Conservation (phyloP, 2,113 vertebrate genomes). For the Nibea albiflora region DNA sequence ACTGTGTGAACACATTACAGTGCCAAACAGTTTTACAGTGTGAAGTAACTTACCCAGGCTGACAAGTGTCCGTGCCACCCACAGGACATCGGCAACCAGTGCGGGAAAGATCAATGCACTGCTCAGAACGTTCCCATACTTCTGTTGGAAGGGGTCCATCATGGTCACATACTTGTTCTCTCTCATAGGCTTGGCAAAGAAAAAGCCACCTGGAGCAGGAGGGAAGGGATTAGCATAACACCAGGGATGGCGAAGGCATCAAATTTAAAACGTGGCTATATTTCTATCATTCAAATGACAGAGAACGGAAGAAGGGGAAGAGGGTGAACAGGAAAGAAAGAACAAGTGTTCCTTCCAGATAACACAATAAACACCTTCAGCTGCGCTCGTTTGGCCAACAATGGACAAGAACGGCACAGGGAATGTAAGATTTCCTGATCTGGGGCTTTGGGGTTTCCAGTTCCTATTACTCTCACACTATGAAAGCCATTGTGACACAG, state of each 20-base stretch:
- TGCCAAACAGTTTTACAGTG: conserved; percentile 18
- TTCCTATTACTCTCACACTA: conserved; percentile 12
- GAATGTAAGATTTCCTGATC: conserved; percentile 46
- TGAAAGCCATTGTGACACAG: conserved; percentile 16
- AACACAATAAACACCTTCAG: conserved; percentile 45
- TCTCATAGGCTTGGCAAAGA: conserved; percentile 90
- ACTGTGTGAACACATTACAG: neutral
- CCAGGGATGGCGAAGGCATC: neutral
- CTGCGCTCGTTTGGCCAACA: conserved; percentile 42
- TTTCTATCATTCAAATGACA: neutral
- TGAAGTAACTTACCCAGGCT: conserved; percentile 83
- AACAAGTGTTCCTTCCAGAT: conserved; percentile 50
- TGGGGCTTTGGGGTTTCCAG: conserved; percentile 42
- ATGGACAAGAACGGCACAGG: conserved; percentile 19
- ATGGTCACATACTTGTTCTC: conserved; percentile 87
- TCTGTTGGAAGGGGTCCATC: conserved; percentile 89
- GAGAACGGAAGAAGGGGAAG: conserved; percentile 26
- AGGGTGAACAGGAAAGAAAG: neutral
- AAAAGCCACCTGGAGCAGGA: conserved; percentile 83
- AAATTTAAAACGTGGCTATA: neutral
- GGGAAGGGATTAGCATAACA: neutral
- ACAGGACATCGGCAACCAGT: conserved; percentile 88
- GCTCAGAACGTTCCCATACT: conserved; percentile 84
- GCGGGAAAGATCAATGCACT: conserved; percentile 86
- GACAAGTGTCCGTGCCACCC: conserved; percentile 89